phyloP scores from a whole-genome alignment of 2,113 vertebrate species.

The Morone chrysops region DNA sequence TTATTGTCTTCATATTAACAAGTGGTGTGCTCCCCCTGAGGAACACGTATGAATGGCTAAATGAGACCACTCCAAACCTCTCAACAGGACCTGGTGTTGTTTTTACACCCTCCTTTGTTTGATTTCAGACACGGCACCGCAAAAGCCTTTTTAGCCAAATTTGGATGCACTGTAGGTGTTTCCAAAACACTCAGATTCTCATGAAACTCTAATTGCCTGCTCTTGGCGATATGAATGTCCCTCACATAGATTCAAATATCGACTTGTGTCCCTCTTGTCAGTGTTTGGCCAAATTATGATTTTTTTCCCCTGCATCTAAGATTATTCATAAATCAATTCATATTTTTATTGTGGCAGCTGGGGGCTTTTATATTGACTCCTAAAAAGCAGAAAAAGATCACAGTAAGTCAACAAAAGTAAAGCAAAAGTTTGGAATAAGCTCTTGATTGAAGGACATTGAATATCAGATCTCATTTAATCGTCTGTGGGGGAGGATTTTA shows the following conservation, averaged over 20 bases:
- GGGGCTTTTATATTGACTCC: slow-evolving; percentile 62
- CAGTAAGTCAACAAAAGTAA: slow-evolving; percentile 45
- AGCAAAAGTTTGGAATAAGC: slow-evolving; percentile 40
- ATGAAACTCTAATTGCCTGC: slow-evolving; percentile 75
- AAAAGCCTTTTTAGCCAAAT: slow-evolving; percentile 78
- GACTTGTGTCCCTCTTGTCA: slow-evolving; percentile 62
- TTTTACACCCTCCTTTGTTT: slow-evolving; percentile 78
- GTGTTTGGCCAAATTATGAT: slow-evolving; percentile 59
- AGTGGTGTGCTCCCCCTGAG: slow-evolving; percentile 75
- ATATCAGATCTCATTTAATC: slow-evolving; percentile 15
- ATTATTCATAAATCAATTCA: slow-evolving; percentile 77
- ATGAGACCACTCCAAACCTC: slow-evolving; percentile 76
- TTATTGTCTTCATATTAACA: slow-evolving; percentile 83
- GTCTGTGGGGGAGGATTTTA: slow-evolving; percentile 11
- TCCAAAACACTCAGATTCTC: slow-evolving; percentile 72
- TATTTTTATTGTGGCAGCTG: slow-evolving; percentile 59
- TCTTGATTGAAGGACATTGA: background rate
- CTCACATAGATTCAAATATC: slow-evolving; percentile 70
- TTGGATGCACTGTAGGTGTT: slow-evolving; percentile 78
- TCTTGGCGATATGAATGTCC: slow-evolving; percentile 72
- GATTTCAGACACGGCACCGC: slow-evolving; percentile 64
- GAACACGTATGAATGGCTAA: slow-evolving; percentile 78
- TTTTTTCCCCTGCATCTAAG: slow-evolving; percentile 57
- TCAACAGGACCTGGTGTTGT: slow-evolving; percentile 76
- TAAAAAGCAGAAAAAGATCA: slow-evolving; percentile 37